Conservation (phyloP, 1,140 invertebrate genomes). For the Cecropterus lyciades region DNA sequence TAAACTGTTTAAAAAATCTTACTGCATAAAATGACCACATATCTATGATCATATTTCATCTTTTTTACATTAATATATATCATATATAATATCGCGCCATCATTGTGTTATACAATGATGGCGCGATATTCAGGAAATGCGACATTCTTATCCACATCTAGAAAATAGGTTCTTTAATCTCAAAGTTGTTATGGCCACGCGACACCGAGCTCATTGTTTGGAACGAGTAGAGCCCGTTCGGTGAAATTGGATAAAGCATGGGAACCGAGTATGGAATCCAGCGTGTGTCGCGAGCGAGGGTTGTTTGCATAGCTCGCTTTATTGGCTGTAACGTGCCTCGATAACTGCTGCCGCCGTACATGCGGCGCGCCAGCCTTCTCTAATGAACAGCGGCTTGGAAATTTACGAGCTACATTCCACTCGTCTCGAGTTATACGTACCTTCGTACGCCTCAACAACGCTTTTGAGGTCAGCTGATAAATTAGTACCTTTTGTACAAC, state of each 20-base stretch:
- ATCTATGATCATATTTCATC: neutral
- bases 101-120: neutral
- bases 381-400: slow-evolving; percentile 65
- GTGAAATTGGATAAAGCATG: slow-evolving; percentile 82
- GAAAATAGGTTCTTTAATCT: slow-evolving; percentile 44
- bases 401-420: slow-evolving; percentile 66
- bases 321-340: slow-evolving; percentile 74
- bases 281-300: slow-evolving; percentile 55
- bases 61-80: neutral
- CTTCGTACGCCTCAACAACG: slow-evolving; percentile 34
- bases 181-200: slow-evolving; percentile 51
- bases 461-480: slow-evolving; percentile 30
- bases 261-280: slow-evolving; percentile 73
- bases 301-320: slow-evolving; percentile 80
- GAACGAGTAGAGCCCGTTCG: slow-evolving; percentile 61
- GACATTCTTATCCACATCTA: slow-evolving; percentile 41
- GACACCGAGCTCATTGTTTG: slow-evolving; percentile 70
- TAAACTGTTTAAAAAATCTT: slow-evolving; percentile 6
- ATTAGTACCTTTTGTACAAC: slow-evolving; percentile 8
- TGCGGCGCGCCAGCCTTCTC: slow-evolving; percentile 48
- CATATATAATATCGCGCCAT: no score
- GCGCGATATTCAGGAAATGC: neutral
- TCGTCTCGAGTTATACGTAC: slow-evolving; percentile 50
- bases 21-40: slow-evolving; percentile 4
- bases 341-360: slow-evolving; percentile 55